phyloP scores from a whole-genome alignment of 2,113 vertebrate species.

The Lamprologus tigripictilis region DNA sequence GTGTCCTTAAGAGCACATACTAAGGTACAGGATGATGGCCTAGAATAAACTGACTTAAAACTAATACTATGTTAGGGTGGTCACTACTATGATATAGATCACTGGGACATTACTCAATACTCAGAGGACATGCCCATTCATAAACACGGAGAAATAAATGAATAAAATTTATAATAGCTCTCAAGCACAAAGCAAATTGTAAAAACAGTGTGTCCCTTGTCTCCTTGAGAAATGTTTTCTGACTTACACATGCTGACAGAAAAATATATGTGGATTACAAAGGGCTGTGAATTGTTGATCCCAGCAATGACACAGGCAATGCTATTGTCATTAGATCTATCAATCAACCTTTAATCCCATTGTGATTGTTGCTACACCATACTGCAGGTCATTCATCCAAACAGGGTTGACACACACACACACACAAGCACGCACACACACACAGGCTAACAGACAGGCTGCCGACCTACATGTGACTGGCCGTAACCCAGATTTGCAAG shows the following conservation, averaged over 20 bases:
- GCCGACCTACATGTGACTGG: slow-evolving; percentile 72
- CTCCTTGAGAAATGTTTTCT: slow-evolving; percentile 7
- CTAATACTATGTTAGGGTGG: not conserved
- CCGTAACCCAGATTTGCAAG: slow-evolving; percentile 54
- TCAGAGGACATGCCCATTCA: not conserved
- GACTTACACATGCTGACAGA: not conserved
- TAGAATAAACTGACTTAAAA: not conserved
- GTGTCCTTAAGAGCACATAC: not conserved
- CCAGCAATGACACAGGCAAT: slow-evolving; percentile 5
- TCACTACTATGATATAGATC: not conserved
- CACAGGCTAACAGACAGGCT: slow-evolving; percentile 28
- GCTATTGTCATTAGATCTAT: slow-evolving; percentile 39
- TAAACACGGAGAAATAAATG: not conserved
- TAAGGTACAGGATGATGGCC: not conserved
- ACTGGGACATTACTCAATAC: not conserved
- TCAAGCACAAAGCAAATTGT: not conserved
- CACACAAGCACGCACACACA: not conserved
- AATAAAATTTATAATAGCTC: not conserved
- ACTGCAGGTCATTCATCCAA: slow-evolving; percentile 39
- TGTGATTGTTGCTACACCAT: slow-evolving; percentile 9
- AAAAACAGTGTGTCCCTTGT: slow-evolving; percentile 8
- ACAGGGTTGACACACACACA: slow-evolving; percentile 22
- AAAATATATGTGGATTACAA: not conserved
- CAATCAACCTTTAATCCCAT: slow-evolving; percentile 10
- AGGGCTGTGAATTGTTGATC: slow-evolving; percentile 12